A percentile compares a stretch with the other conserved stretches of the same genome.
Evolutionary conservation across 2,113 vertebrate genomes (phyloP).

Genomic region (Laterallus jamaicensis): DNA sequence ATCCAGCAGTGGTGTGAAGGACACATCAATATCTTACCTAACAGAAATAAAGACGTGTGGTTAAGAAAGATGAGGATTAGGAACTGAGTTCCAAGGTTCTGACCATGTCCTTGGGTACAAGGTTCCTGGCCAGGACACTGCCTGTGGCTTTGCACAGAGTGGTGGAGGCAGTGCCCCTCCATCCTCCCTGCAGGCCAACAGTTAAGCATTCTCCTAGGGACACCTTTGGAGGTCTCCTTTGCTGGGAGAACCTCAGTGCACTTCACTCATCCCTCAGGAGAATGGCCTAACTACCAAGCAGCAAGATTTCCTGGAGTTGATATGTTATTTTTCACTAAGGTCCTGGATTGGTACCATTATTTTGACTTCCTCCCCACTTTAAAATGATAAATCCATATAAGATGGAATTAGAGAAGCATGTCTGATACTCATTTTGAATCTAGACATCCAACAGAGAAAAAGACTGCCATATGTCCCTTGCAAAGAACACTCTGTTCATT

Average conservation of each 20-base stretch:
- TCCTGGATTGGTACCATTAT: background rate
- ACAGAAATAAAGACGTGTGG: background rate
- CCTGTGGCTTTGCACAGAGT: background rate
- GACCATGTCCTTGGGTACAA: accelerated
- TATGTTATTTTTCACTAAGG: background rate
- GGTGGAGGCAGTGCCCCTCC: background rate
- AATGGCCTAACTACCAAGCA: background rate
- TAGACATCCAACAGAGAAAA: background rate
- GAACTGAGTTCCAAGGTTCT: background rate
- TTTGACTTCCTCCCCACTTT: background rate
- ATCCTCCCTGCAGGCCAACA: accelerated
- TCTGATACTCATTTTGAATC: background rate
- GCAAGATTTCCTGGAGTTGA: background rate
- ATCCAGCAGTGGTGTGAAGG: background rate
- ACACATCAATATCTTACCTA: no score
- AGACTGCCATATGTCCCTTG: background rate
- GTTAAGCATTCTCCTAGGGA: background rate
- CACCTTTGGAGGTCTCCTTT: background rate
- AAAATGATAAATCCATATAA: background rate
- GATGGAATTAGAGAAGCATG: background rate
- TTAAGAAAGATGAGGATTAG: background rate
- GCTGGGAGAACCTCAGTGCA: background rate
- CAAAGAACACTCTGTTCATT: background rate
- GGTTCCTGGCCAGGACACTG: background rate
- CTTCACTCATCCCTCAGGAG: background rate